phyloP scores from a whole-genome alignment of 2,113 vertebrate genomes.

The Phalacrocorax aristotelis region DNA sequence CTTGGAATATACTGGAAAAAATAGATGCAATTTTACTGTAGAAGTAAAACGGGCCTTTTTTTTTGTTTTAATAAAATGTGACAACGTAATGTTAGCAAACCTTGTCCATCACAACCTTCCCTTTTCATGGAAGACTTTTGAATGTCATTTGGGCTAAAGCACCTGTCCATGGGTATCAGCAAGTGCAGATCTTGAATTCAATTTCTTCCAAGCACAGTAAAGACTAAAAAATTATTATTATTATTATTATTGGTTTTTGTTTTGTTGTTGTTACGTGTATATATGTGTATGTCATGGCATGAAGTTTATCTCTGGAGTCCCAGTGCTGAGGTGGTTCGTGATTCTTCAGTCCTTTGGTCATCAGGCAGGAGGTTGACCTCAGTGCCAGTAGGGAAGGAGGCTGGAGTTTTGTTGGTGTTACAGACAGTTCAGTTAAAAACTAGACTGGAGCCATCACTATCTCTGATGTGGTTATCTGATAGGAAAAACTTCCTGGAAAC shows the following conservation, averaged over 20 bases:
- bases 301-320: background rate
- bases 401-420: background rate
- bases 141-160: background rate
- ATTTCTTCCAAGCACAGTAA: background rate
- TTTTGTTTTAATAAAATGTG: background rate
- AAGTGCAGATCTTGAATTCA: background rate
- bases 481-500: background rate
- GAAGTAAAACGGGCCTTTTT: background rate
- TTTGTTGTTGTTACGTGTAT: background rate
- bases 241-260: background rate
- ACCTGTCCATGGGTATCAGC: background rate
- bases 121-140: background rate
- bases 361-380: background rate
- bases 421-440: background rate
- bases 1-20: background rate
- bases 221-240: background rate
- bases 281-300: background rate
- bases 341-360: background rate
- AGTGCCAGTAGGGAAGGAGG: background rate
- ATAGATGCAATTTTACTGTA: background rate
- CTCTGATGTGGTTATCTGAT: background rate
- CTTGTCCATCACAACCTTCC: background rate
- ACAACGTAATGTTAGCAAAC: background rate
- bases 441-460: background rate
- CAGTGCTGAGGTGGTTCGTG: background rate